phyloP scores from a whole-genome alignment of 1,140 invertebrate genomes.

The Trichomalopsis sarcophagae region DNA sequence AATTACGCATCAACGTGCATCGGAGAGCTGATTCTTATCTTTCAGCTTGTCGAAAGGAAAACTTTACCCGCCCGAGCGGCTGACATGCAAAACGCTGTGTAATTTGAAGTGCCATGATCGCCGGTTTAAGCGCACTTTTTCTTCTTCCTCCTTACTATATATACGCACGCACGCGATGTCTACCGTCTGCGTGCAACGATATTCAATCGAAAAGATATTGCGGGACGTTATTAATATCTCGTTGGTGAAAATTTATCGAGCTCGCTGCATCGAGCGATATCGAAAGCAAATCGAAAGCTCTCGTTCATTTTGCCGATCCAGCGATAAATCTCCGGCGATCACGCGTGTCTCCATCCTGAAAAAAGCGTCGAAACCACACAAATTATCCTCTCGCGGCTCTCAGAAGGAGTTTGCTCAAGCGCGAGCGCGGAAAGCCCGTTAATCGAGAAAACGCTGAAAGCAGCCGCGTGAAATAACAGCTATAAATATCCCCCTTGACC shows the following conservation, averaged over 20 bases:
- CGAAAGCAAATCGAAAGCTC: not conserved
- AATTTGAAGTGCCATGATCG: not conserved
- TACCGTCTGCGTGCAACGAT: not conserved
- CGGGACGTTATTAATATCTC: not conserved
- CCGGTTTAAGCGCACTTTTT: not conserved
- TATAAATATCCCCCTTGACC: slow-evolving; percentile 42
- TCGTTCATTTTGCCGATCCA: not conserved
- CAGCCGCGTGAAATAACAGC: slow-evolving; percentile 43
- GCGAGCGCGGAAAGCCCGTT: slow-evolving; percentile 15
- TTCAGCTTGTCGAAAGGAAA: not conserved
- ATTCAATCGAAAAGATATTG: not conserved
- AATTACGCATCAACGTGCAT: slow-evolving; percentile 9
- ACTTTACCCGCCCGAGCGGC: not conserved
- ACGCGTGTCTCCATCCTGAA: not conserved
- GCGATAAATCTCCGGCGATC: slow-evolving; percentile 15
- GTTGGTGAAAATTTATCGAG: not conserved
- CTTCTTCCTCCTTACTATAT: not conserved
- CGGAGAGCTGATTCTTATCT: not conserved
- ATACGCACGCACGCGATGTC: too few relatives aligned
- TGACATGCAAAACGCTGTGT: slow-evolving; percentile 3
- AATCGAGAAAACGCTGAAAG: slow-evolving; percentile 46
- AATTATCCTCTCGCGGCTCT: slow-evolving; percentile 35
- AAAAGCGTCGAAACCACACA: slow-evolving; percentile 22
- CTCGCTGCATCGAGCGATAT: too few relatives aligned
- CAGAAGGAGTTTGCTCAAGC: slow-evolving; percentile 11